Conservation (phyloP, 2,113 vertebrate genomes). For the Embiotoca jacksoni region DNA sequence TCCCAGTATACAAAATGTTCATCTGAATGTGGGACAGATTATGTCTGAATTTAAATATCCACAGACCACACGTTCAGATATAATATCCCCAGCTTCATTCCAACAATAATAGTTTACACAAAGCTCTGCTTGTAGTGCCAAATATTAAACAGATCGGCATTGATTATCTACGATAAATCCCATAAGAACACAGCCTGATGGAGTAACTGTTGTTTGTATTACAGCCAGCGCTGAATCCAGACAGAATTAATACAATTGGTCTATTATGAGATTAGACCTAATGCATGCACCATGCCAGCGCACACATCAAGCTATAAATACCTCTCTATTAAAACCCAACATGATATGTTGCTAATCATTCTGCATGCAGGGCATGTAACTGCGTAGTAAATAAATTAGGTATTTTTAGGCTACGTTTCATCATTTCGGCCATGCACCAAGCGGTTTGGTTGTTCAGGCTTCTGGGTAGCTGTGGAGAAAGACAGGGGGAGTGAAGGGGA, state of each 20-base stretch:
- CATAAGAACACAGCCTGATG: constrained; percentile 42
- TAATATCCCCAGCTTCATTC: constrained; percentile 31
- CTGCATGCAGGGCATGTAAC: constrained; percentile 40
- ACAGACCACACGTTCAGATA: constrained; percentile 34
- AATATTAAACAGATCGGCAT: constrained; percentile 57
- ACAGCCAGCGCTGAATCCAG: constrained; percentile 29
- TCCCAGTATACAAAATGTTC: not conserved
- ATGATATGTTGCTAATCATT: constrained; percentile 61
- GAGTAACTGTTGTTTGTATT: constrained; percentile 49
- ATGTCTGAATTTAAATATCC: constrained; percentile 1
- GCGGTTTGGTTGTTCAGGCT: constrained; percentile 24
- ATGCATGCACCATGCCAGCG: constrained; percentile 30
- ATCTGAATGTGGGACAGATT: not conserved
- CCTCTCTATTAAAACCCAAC: constrained; percentile 45
- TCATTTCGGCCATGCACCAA: constrained; percentile 40
- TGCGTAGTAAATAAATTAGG: constrained; percentile 46
- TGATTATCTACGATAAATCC: constrained; percentile 54
- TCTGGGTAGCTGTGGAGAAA: constrained; percentile 39
- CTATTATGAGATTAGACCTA: constrained; percentile 55
- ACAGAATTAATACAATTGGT: constrained; percentile 52
- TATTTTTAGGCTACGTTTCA: constrained; percentile 46
- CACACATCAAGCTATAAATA: constrained; percentile 48
- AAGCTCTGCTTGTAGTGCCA: constrained; percentile 35
- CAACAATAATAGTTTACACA: constrained; percentile 32
- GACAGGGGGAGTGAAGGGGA: constrained; percentile 23